Conservation (phyloP, 2,888 invertebrate species). For the Hemistola chrysoprasaria region DNA sequence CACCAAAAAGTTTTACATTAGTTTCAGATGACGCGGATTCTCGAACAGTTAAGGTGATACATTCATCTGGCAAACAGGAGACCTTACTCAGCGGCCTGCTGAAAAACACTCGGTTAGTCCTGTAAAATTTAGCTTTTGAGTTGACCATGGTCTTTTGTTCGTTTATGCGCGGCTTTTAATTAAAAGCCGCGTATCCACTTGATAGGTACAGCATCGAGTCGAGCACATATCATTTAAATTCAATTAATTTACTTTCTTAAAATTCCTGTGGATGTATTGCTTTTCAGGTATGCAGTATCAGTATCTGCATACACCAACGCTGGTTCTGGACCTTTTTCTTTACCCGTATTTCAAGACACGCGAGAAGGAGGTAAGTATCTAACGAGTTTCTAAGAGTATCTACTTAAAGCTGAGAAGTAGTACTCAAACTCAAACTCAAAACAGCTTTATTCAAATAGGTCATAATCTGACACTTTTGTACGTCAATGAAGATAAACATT, state of each 20-base stretch:
- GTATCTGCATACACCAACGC: conserved; percentile 92
- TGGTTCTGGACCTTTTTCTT: conserved; percentile 91
- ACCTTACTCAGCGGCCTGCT: conserved; percentile 73
- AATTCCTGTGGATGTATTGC: no score
- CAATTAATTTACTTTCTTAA: neutral
- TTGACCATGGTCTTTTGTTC: no score
- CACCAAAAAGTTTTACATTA: conserved; percentile 17
- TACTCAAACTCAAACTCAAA: no score
- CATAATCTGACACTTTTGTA: no score
- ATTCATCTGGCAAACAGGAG: conserved; percentile 64
- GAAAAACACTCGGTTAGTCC: conserved; percentile 74
- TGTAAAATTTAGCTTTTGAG: conserved; percentile 17
- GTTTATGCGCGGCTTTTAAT: no score
- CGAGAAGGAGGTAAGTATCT: conserved; percentile 88
- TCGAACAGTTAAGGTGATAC: conserved; percentile 61
- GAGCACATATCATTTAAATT: no score
- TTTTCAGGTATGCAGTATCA: conserved; percentile 89
- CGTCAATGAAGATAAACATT: no score
- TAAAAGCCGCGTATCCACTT: no score
- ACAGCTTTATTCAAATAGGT: no score
- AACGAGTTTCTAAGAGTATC: neutral
- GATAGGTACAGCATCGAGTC: no score
- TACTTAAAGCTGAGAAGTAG: no score
- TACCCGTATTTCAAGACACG: conserved; percentile 89
- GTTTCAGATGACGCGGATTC: conserved; percentile 64